Evolutionary conservation across 2,113 vertebrate genomes (phyloP).

Genomic region (Tetrax tetrax): DNA sequence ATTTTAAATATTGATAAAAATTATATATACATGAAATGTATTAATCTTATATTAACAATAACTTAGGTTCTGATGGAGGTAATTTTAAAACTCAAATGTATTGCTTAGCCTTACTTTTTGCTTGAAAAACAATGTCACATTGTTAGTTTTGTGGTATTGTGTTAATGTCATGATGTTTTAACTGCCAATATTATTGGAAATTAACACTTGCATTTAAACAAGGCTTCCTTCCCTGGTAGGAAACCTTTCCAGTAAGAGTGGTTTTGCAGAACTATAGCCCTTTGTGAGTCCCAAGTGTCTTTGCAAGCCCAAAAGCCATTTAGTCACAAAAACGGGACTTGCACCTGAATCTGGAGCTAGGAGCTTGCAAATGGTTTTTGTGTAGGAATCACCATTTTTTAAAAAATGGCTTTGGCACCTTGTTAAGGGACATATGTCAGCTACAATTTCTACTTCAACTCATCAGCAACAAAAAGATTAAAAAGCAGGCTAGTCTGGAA

Average conservation of each 20-base stretch:
- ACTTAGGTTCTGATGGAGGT: neutral
- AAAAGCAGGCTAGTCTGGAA: neutral
- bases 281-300: neutral
- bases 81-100: neutral
- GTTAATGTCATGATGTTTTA: neutral
- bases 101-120: neutral
- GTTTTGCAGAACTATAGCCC: neutral
- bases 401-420: neutral
- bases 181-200: neutral
- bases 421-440: neutral
- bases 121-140: neutral
- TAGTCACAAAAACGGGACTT: neutral
- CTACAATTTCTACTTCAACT: neutral
- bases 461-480: neutral
- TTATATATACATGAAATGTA: neutral
- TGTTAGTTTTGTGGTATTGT: neutral
- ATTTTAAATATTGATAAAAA: neutral
- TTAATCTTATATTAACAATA: neutral
- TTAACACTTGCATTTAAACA: neutral
- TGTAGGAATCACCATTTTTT: neutral
- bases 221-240: neutral
- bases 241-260: neutral
- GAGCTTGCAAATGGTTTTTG: neutral
- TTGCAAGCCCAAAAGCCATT: neutral
- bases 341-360: neutral